These are phyloP conservation scores for Trachelus iudaicus DNA, from an alignment of 2,888 invertebrate species.

Conservation along the genomic window DNA sequence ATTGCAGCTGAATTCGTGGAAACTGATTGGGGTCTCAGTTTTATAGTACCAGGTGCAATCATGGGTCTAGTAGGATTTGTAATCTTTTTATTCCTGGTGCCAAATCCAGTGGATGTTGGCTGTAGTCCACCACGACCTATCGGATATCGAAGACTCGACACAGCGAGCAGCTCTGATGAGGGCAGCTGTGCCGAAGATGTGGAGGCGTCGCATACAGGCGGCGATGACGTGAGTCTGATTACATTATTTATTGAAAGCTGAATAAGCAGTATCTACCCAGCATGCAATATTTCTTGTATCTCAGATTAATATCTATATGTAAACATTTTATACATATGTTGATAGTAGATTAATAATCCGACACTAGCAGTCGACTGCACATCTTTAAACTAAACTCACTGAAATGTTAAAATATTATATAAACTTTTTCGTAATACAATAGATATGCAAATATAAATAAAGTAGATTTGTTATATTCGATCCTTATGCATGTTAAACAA, in stretches of 20 bases:
- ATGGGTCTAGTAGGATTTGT: conserved; percentile 79
- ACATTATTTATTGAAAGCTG: not conserved
- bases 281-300: not conserved
- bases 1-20: conserved; percentile 90
- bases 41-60: conserved; percentile 89
- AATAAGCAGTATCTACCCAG: not conserved
- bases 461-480: not conserved
- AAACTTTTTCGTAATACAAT: too few relatives aligned
- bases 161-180: conserved; percentile 52
- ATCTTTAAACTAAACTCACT: not conserved
- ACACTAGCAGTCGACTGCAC: not conserved
- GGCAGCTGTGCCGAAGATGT: conserved; percentile 39
- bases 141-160: conserved; percentile 51
- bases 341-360: not conserved
- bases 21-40: conserved; percentile 89
- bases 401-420: not conserved
- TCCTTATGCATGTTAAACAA: not conserved
- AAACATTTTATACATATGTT: not conserved
- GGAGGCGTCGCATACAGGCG: conserved; percentile 30
- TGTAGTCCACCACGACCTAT: conserved; percentile 64
- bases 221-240: conserved; percentile 53
- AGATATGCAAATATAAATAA: not conserved
- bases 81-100: conserved; percentile 85
- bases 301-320: not conserved
- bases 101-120: conserved; percentile 84